phyloP scores from a whole-genome alignment of 2,113 vertebrate species.

The Polypterus senegalus region DNA sequence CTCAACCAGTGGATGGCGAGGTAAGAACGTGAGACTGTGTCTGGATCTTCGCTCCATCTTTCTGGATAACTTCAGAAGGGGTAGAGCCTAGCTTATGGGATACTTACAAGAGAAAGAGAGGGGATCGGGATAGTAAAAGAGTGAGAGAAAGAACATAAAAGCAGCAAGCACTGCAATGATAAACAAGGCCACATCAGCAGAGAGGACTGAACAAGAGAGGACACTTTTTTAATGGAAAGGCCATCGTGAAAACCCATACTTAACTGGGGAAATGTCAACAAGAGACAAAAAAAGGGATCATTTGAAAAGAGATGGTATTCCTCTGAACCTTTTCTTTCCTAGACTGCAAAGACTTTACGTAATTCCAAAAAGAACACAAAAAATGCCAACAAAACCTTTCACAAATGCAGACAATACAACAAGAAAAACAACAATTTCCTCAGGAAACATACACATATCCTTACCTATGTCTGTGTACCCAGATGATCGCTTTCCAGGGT shows the following conservation, averaged over 20 bases:
- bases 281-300: conserved; percentile 15
- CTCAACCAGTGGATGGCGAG: conserved; percentile 52
- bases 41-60: conserved; percentile 50
- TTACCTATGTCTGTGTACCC: conserved; percentile 50
- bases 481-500: conserved; percentile 56
- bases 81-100: conserved; percentile 46
- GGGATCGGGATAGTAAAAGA: conserved; percentile 27
- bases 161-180: conserved; percentile 27
- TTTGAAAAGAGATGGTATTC: conserved; percentile 11
- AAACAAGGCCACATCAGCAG: conserved; percentile 6
- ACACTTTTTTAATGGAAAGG: neutral
- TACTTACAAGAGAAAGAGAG: conserved; percentile 17
- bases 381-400: conserved; percentile 12
- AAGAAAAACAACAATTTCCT: neutral
- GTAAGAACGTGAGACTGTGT: conserved; percentile 44
- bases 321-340: no score
- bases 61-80: conserved; percentile 56
- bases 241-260: neutral
- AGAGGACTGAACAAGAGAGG: conserved; percentile 21
- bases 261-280: neutral
- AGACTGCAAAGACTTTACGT: no score
- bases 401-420: neutral
- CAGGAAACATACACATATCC: conserved; percentile 4
- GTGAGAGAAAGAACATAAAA: conserved; percentile 15
- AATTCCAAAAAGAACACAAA: conserved; percentile 18